A percentile compares a stretch with the other conserved stretches of the same genome.
These are phyloP conservation scores for Homarus gammarus DNA, from an alignment of 2,888 invertebrate species.

Conservation along the genomic window DNA sequence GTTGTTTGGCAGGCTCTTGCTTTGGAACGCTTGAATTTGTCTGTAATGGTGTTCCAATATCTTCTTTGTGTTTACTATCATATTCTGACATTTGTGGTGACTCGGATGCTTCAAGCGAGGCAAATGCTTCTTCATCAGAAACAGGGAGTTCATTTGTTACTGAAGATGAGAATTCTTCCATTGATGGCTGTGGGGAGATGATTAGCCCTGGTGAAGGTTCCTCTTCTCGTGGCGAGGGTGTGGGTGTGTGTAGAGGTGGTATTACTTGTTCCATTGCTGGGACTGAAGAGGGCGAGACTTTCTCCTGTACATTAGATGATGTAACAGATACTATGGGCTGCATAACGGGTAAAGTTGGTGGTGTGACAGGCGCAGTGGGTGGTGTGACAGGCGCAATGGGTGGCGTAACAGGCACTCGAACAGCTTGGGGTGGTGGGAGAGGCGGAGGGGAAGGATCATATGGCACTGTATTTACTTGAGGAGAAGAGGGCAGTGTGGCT, in stretches of 20 bases:
- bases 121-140: background rate
- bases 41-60: background rate
- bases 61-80: background rate
- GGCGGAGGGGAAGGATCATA: slow-evolving; percentile 53
- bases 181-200: background rate
- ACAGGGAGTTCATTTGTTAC: background rate
- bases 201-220: background rate
- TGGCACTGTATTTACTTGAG: slow-evolving; percentile 23
- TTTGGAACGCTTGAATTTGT: background rate
- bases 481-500: slow-evolving; percentile 40
- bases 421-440: slow-evolving; percentile 57
- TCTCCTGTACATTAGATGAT: background rate
- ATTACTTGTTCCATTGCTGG: slow-evolving; percentile 14
- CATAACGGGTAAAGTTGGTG: background rate
- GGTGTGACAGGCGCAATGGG: slow-evolving; percentile 21
- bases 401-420: slow-evolving; percentile 51
- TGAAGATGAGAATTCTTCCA: background rate
- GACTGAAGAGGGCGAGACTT: background rate
- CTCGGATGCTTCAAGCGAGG: background rate
- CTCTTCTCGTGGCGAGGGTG: background rate
- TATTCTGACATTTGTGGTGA: background rate
- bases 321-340: background rate
- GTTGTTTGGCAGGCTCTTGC: background rate
- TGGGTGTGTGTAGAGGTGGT: background rate
- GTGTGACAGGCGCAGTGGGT: background rate